Evolutionary conservation across 2,113 vertebrate species (phyloP).

Genomic region (Actenoides lindsayi): DNA sequence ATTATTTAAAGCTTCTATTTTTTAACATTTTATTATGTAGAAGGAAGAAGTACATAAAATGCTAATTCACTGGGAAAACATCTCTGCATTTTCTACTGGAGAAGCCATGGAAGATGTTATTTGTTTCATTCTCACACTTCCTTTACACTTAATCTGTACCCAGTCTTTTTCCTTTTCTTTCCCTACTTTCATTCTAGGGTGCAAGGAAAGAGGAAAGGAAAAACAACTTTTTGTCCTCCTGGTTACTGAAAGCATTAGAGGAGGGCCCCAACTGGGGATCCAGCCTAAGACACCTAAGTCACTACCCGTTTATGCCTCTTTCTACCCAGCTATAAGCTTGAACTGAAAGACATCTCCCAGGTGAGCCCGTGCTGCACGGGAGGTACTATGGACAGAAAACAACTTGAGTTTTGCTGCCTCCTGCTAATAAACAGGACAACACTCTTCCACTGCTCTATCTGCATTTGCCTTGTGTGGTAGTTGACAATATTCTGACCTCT

Average conservation of each 20-base stretch:
- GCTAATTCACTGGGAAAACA: neutral
- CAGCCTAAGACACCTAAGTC: neutral
- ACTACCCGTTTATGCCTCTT: neutral
- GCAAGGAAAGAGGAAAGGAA: neutral
- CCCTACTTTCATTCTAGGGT: neutral
- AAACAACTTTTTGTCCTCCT: neutral
- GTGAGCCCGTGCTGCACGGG: neutral
- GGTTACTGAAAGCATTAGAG: neutral
- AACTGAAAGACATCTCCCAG: neutral
- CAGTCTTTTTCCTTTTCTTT: neutral
- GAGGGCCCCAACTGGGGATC: neutral
- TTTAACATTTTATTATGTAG: neutral
- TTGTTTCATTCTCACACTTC: neutral
- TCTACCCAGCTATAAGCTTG: neutral
- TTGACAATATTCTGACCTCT: neutral
- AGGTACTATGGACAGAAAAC: neutral
- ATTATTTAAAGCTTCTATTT: slow-evolving; percentile 36
- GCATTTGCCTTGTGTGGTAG: neutral
- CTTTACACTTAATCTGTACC: neutral
- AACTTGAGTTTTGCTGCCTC: neutral
- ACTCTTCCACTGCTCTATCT: neutral
- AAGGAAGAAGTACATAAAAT: neutral
- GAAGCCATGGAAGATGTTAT: neutral
- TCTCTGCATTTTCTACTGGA: neutral
- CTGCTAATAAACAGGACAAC: neutral